Evolutionary conservation across 2,888 invertebrate genomes (phyloP), one percentile per base, ranked within the genome.

Genomic region (Ephialtes manifestator): DNA sequence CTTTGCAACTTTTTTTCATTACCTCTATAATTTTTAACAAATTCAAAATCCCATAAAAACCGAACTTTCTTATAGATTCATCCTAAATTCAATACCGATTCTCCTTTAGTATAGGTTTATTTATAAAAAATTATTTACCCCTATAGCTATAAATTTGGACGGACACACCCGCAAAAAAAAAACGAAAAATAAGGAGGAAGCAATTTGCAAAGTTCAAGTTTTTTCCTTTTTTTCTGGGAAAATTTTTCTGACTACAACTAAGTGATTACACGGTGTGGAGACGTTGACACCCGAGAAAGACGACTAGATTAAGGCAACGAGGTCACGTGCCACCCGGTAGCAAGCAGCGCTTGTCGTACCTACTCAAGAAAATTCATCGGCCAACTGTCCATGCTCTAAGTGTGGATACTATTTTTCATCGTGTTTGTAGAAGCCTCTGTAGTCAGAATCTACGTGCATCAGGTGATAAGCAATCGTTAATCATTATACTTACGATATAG

Each of bases 231-330:
- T 60, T 46, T 10, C 46, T 55, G 48, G 8, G 63, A 31, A 60
- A 43, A n/a, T 39, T 46, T 60, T 60, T 72, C 11, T 35, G 53
- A 46, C 35, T 10, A 11, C 46, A 28, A 43, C 46, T 63, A 77
- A 63, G 63, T 84, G 83, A 39, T 72, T 63, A 68, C 74, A 48
- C 28, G 74, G 68, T 18, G 20, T 13, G 68, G 43, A 48, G 68
- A 71, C 53, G 58, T 81, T 67, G 81, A 81, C 76, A 84, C 80
- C 84, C 84, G 76, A 76, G 58, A 58, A 58, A 46, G 70, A 76
- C 79, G 70, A 88, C 90, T 92, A 91, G 91, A 93, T 93, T 92
- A 93, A 93, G 93, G 92, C 91, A 93, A 93, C 88, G 91, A 89
- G 93, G 93, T 93, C 93, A 90, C 89, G 86, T 89, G 88, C 88